These are phyloP conservation scores for Onychomys torridus DNA, from an alignment of 2,797 vertebrate genomes.

Conservation along the genomic window DNA sequence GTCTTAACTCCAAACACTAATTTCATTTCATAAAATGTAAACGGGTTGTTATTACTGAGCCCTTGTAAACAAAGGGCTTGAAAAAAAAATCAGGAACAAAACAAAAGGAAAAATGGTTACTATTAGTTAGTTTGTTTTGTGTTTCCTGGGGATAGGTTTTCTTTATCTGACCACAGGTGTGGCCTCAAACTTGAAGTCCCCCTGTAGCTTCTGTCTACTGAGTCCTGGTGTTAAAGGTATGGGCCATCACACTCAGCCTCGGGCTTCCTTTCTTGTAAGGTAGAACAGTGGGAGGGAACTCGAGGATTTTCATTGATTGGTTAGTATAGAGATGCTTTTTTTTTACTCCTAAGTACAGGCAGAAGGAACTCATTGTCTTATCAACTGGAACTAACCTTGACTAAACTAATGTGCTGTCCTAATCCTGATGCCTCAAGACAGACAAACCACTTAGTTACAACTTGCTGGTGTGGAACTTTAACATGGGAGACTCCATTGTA, in stretches of 20 bases:
- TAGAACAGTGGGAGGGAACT: neutral
- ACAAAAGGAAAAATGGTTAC: neutral
- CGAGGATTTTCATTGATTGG: neutral
- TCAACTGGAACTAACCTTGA: neutral
- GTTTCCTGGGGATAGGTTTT: neutral
- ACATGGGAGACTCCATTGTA: neutral
- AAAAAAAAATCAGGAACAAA: neutral
- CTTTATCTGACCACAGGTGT: neutral
- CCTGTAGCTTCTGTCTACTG: neutral
- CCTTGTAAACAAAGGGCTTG: neutral
- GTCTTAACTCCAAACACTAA: neutral
- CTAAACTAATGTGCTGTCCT: neutral
- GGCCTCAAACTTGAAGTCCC: neutral
- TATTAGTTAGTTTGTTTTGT: neutral
- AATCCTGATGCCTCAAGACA: neutral
- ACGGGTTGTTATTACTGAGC: neutral
- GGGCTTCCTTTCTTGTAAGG: neutral
- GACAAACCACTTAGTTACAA: neutral
- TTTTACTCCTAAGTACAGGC: neutral
- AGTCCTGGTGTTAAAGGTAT: neutral
- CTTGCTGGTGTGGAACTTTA: neutral
- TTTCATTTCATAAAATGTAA: neutral
- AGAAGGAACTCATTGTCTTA: neutral
- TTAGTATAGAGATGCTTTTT: neutral
- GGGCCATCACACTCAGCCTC: too few species aligned